phyloP scores from a whole-genome alignment of 2,797 vertebrate genomes.

The Sebastes hopkinsi region DNA sequence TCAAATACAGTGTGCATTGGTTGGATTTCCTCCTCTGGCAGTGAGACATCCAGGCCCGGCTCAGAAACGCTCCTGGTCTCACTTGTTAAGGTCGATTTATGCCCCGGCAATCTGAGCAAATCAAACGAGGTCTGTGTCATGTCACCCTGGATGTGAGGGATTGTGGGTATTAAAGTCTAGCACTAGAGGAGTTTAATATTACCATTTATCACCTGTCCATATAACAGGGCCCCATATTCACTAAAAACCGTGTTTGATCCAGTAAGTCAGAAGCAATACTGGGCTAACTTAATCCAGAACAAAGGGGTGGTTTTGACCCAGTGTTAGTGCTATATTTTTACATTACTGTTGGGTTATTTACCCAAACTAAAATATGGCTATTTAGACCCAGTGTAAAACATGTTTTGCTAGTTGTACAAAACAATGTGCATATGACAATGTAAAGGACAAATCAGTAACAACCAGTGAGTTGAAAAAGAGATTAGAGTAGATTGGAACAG shows the following conservation, averaged over 20 bases:
- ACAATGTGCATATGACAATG: neutral
- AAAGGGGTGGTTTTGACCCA: no score
- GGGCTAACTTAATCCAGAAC: neutral
- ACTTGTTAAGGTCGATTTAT: constrained; percentile 48
- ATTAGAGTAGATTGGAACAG: neutral
- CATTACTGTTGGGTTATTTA: neutral
- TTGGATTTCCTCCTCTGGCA: neutral
- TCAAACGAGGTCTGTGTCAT: constrained; percentile 31
- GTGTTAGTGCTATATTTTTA: neutral
- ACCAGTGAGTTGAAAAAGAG: neutral
- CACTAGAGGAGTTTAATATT: neutral
- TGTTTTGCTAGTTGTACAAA: neutral
- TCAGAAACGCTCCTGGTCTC: constrained; percentile 17
- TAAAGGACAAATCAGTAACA: neutral
- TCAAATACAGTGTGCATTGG: neutral
- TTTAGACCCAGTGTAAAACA: neutral
- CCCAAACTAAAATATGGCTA: neutral
- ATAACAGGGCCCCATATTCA: neutral
- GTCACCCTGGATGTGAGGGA: constrained; percentile 14
- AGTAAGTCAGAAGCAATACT: neutral
- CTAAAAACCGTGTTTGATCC: neutral
- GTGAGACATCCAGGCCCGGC: constrained; percentile 1
- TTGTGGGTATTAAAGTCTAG: constrained; percentile 17
- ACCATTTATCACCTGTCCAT: neutral
- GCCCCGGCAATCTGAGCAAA: constrained; percentile 35